Percentiles rank a stretch among this genome's conserved stretches.
Evolutionary conservation across 35 echinoderm and acorn worm genomes (phyloP).

Genomic region (Holothuria glaberrima): DNA sequence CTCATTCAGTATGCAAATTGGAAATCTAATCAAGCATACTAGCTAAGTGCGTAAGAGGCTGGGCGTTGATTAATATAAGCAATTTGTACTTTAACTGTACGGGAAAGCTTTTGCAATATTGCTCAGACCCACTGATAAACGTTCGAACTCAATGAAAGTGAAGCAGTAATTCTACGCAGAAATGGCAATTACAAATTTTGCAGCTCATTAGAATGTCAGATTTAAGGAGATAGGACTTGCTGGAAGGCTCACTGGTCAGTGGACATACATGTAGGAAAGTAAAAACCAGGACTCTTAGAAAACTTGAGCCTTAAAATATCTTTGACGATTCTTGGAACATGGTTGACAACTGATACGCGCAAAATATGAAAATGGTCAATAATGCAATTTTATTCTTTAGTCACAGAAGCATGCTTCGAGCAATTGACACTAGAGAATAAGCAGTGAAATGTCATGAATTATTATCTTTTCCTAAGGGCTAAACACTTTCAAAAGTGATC

Average conservation of each 20-base stretch:
- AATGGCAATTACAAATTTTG: slow-evolving; percentile 44
- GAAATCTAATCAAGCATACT: slow-evolving; percentile 66
- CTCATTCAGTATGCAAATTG: slow-evolving; percentile 69
- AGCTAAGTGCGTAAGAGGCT: slow-evolving; percentile 63
- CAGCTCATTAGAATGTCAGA: slow-evolving; percentile 43
- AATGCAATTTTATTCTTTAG: too few relatives aligned
- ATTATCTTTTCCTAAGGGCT: too few relatives aligned
- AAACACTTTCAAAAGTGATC: too few relatives aligned
- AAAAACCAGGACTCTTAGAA: not conserved
- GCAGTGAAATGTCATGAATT: too few relatives aligned
- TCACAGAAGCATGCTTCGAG: too few relatives aligned
- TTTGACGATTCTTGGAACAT: too few relatives aligned
- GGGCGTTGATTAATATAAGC: slow-evolving; percentile 65
- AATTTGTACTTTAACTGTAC: slow-evolving; percentile 61
- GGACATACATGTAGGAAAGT: not conserved
- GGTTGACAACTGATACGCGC: too few relatives aligned
- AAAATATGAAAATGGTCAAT: too few relatives aligned
- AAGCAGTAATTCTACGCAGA: slow-evolving; percentile 43
- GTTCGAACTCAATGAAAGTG: slow-evolving; percentile 54
- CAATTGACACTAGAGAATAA: too few relatives aligned
- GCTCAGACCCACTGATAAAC: slow-evolving; percentile 57
- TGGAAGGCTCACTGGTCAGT: slow-evolving; percentile 21
- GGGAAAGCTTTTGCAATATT: slow-evolving; percentile 59
- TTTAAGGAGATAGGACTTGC: slow-evolving; percentile 7
- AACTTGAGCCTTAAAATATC: too few relatives aligned